Conservation (phyloP, 2,113 vertebrate genomes). For the Dolichotis patagonum region DNA sequence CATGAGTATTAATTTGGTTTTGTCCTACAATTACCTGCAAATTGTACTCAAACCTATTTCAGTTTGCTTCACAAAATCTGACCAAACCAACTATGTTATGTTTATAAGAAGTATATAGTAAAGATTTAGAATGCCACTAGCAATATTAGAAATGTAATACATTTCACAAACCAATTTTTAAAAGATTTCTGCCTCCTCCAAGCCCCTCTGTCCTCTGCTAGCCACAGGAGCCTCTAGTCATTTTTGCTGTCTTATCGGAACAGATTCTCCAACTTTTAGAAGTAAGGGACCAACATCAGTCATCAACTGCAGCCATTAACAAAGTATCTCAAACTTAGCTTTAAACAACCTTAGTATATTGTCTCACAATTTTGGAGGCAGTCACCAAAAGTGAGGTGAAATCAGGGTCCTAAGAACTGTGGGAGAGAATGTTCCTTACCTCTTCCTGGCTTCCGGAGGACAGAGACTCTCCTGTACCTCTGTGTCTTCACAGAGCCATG, state of each 20-base stretch:
- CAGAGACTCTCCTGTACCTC: background rate
- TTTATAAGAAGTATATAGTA: background rate
- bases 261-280: slow-evolving; percentile 15
- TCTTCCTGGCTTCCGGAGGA: background rate
- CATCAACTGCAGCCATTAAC: background rate
- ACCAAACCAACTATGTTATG: background rate
- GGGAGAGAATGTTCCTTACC: background rate
- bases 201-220: background rate
- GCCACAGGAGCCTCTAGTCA: background rate
- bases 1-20: background rate
- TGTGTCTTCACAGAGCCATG: background rate
- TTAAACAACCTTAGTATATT: background rate
- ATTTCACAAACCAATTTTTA: background rate
- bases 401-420: background rate
- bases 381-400: background rate
- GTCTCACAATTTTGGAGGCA: background rate
- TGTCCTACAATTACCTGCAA: background rate
- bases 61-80: background rate
- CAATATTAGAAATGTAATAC: background rate
- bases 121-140: background rate
- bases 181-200: background rate
- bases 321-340: background rate
- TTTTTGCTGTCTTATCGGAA: background rate
- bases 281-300: background rate
- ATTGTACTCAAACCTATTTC: background rate